Base-by-base conservation (phyloP, 2,113 vertebrate genomes). In the Numida meleagris region DNA sequence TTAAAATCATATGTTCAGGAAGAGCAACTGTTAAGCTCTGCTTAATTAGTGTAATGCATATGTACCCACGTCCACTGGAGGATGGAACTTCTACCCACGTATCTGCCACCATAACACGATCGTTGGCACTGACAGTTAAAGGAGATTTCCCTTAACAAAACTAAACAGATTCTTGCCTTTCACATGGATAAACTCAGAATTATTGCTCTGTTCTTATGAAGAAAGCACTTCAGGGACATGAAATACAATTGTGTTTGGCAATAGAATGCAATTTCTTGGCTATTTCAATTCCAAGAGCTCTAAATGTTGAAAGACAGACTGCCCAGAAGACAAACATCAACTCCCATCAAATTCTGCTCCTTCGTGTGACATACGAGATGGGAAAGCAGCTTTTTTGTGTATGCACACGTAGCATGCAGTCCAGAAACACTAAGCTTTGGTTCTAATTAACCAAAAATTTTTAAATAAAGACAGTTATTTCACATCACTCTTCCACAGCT, bases 1-100 rank as follows among this genome's bases (percentile, higher is more conserved):
- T 94, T 53, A 87, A 45, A 67, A 92, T 93, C 86, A 80, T 82
- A 92, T 80, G 87, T 72, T 96, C 91, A 95, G 89, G 93, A 96
- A 91, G 72, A 38, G 42, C 31, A 95, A 73, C 82, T 79, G 74
- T 66, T 82, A 70, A 90, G 87, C 25, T 15, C 61, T 79, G 2
- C 4, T 77, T 95, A 95, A 95, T 95, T 89, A 95, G 88, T 3
- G 3, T 33, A 94, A 71, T 2, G 29, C 85, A 67, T 68, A 82
- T 43, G 88, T 84, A 80, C 67, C 79, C 33, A 2, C 34, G 82
- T 85, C 87, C 79, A 74, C 68, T 38, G 76, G 80, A 83, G 75
- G 82, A 72, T n/a, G 76, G 79, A 86, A 86, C 82, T 91, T 66
- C 94, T 93, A 82, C 93, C 93, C 91, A 74, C 34, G 1, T 53